Evolutionary conservation across 1,140 invertebrate species (phyloP).

Genomic region (Drosophila sucinea): DNA sequence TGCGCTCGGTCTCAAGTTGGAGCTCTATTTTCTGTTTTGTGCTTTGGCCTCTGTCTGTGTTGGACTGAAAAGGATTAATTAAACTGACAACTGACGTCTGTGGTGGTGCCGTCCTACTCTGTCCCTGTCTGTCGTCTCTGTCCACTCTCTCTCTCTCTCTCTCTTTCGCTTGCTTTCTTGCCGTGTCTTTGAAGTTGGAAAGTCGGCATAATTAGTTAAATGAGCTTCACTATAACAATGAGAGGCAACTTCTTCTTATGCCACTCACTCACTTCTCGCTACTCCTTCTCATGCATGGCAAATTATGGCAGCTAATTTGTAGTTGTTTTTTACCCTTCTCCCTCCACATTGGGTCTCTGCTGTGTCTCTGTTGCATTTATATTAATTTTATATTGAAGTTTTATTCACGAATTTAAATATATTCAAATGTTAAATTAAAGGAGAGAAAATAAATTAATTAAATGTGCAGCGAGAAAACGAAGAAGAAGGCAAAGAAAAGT

Average conservation of each 20-base stretch:
- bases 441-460: slow-evolving; percentile 71
- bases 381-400: slow-evolving; percentile 46
- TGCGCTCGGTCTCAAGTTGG: slow-evolving; percentile 28
- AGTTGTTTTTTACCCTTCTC: neutral
- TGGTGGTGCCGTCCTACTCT: slow-evolving; percentile 19
- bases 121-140: neutral
- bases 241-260: slow-evolving; percentile 24
- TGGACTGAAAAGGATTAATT: slow-evolving; percentile 72
- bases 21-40: slow-evolving; percentile 30
- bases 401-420: slow-evolving; percentile 44
- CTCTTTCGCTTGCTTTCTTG: slow-evolving; percentile 14
- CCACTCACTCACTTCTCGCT: neutral
- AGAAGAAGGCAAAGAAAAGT: slow-evolving; percentile 40
- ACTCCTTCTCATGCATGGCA: neutral
- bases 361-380: slow-evolving; percentile 28
- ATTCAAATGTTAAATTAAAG: slow-evolving; percentile 43
- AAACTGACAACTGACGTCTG: slow-evolving; percentile 67
- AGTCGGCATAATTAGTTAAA: slow-evolving; percentile 77
- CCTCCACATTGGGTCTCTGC: neutral
- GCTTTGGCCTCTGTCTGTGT: slow-evolving; percentile 39
- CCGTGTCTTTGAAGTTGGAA: slow-evolving; percentile 66
- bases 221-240: slow-evolving; percentile 73
- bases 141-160: slow-evolving; percentile 7
- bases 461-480: slow-evolving; percentile 41
- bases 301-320: slow-evolving; percentile 9